These are phyloP conservation scores for Drosophila auraria DNA, from an alignment of 1,140 invertebrate genomes.

Conservation along the genomic window DNA sequence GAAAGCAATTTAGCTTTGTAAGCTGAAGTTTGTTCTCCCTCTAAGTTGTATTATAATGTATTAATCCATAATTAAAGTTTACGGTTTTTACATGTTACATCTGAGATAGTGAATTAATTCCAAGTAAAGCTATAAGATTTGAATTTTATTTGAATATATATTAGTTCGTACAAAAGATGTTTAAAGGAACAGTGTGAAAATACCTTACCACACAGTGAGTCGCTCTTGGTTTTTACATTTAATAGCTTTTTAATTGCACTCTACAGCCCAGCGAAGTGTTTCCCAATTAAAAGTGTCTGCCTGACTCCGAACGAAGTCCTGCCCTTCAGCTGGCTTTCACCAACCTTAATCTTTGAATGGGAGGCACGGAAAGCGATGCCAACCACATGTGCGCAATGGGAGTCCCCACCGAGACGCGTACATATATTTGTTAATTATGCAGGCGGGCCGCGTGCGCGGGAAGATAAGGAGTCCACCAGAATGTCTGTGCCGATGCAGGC, in stretches of 20 bases:
- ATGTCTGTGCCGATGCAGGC: conserved; percentile 4
- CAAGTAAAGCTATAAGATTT: background rate
- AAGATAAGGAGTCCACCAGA: conserved; percentile 43
- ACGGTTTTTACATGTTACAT: background rate
- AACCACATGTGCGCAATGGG: conserved; percentile 61
- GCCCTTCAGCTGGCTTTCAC: background rate
- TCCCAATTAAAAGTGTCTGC: conserved; percentile 83
- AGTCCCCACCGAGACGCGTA: conserved; percentile 33
- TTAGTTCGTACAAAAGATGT: background rate
- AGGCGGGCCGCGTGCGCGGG: conserved; percentile 23
- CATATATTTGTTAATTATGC: conserved; percentile 73
- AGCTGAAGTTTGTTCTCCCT: background rate
- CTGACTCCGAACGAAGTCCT: conserved; percentile 63
- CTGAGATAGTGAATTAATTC: background rate
- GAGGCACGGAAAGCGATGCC: conserved; percentile 50
- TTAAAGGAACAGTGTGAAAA: background rate
- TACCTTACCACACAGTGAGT: conserved; percentile 23
- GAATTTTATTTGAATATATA: background rate
- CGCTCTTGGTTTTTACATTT: conserved; percentile 64
- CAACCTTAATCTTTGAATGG: conserved; percentile 32
- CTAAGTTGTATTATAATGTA: background rate
- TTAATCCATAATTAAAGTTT: no score
- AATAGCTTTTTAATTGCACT: conserved; percentile 81
- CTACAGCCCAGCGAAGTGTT: conserved; percentile 75
- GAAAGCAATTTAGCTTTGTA: background rate